A percentile compares a stretch with the other conserved stretches of the same genome.
phyloP scores from a whole-genome alignment of 2,113 vertebrate genomes.

The Xiphophorus couchianus region DNA sequence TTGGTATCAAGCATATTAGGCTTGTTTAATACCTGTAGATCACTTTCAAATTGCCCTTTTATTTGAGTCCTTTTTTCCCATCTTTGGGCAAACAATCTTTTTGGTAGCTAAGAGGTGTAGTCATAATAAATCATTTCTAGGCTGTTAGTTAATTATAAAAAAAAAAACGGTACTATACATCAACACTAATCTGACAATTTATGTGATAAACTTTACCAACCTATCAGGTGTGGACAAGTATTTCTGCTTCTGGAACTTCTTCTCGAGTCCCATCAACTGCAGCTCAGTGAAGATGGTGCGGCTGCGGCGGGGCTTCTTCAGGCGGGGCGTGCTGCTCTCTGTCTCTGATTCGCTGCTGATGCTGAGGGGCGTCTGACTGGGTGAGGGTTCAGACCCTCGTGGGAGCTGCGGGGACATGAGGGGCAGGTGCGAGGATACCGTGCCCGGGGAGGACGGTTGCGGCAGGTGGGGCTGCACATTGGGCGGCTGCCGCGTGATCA shows the following conservation, averaged over 20 bases:
- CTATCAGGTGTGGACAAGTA: conserved; percentile 98
- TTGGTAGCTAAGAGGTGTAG: background rate
- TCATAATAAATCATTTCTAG: background rate
- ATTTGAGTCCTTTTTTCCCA: conserved; percentile 10
- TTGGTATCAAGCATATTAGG: conserved; percentile 13
- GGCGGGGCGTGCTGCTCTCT: conserved; percentile 83
- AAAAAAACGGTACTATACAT: background rate
- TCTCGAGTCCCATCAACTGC: conserved; percentile 98
- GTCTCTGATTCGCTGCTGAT: conserved; percentile 94
- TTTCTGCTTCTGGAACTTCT: conserved; percentile 99
- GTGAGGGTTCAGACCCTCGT: conserved; percentile 65
- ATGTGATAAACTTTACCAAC: conserved; percentile 72
- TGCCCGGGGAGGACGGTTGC: conserved; percentile 71
- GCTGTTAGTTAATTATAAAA: background rate
- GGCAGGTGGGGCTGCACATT: conserved; percentile 80
- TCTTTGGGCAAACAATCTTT: background rate
- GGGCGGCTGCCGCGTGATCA: conserved; percentile 89
- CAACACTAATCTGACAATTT: background rate
- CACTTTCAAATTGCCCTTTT: background rate
- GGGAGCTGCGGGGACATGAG: conserved; percentile 57
- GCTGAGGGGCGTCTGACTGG: conserved; percentile 82
- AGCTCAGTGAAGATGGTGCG: conserved; percentile 98
- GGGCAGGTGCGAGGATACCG: conserved; percentile 73
- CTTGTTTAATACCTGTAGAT: conserved; percentile 12
- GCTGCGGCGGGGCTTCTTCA: conserved; percentile 93